Percentiles rank a stretch among this genome's conserved stretches.
Evolutionary conservation across 2,797 vertebrate genomes (phyloP).

Genomic region (Typhlichthys eigenmanni): DNA sequence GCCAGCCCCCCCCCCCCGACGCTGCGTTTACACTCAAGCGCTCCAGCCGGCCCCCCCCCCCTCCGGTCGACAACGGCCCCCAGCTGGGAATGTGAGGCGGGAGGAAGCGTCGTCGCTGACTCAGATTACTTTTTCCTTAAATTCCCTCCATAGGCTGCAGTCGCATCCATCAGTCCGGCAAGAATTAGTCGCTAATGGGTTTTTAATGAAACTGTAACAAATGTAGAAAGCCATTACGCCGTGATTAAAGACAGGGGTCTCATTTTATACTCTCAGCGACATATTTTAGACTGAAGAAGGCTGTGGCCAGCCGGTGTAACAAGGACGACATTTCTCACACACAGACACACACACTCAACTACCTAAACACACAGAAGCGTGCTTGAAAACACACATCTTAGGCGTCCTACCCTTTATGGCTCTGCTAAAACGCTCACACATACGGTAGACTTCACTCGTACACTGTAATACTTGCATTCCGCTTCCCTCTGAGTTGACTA

Average conservation of each 20-base stretch:
- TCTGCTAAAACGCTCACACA: not conserved
- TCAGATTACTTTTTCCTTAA: slow-evolving; percentile 59
- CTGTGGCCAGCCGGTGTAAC: slow-evolving; percentile 15
- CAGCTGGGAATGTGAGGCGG: slow-evolving; percentile 25
- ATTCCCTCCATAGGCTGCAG: slow-evolving; percentile 41
- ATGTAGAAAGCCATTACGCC: slow-evolving; percentile 68
- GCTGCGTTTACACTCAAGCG: too few species aligned
- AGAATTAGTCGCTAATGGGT: slow-evolving; percentile 69
- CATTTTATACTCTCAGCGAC: slow-evolving; percentile 46
- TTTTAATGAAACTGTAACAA: slow-evolving; percentile 78
- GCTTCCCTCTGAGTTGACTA: not conserved
- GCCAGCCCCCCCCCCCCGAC: too few species aligned
- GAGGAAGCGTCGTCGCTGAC: slow-evolving; percentile 52
- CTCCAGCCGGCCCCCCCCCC: too few species aligned
- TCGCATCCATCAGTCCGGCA: slow-evolving; percentile 61
- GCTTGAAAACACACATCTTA: not conserved
- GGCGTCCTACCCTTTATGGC: not conserved
- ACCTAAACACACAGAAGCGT: slow-evolving; percentile 3
- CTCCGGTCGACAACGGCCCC: not conserved
- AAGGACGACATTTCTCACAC: slow-evolving; percentile 29
- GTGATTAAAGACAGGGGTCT: slow-evolving; percentile 69
- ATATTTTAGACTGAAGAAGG: slow-evolving; percentile 22
- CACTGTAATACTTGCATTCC: not conserved
- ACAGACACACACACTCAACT: slow-evolving; percentile 8
- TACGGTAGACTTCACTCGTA: not conserved